A percentile compares a stretch with the other conserved stretches of the same genome.
Evolutionary conservation across 1,140 invertebrate species (phyloP).

Genomic region (Drosophila athabasca): DNA sequence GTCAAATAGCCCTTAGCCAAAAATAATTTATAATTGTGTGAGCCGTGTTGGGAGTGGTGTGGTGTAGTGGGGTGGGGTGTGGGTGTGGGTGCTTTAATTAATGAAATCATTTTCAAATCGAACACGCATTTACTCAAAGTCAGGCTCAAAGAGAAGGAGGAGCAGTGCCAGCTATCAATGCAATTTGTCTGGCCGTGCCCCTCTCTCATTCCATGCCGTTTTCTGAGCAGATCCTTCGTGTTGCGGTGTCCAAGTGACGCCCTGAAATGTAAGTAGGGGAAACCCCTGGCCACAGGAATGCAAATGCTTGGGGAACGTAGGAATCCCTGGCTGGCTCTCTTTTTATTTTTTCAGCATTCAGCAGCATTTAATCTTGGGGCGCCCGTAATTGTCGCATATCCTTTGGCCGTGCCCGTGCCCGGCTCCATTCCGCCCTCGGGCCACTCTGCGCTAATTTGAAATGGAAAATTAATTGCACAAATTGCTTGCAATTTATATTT

Average conservation of each 20-base stretch:
- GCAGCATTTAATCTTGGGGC: slow-evolving; percentile 47
- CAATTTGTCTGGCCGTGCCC: slow-evolving; percentile 43
- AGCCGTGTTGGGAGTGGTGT: background rate
- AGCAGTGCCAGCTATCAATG: slow-evolving; percentile 1
- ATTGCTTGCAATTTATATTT: slow-evolving; percentile 48
- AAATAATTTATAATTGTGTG: slow-evolving; percentile 28
- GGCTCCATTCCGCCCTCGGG: background rate
- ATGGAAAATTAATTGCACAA: slow-evolving; percentile 40
- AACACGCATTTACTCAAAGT: slow-evolving; percentile 72
- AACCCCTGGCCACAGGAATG: slow-evolving; percentile 25
- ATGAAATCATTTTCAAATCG: slow-evolving; percentile 76
- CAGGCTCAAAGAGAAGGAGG: background rate
- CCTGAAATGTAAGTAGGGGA: slow-evolving; percentile 25
- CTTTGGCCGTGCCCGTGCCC: slow-evolving; percentile 6
- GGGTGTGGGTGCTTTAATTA: slow-evolving; percentile 42
- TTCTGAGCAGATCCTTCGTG: background rate
- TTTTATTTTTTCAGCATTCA: slow-evolving; percentile 48
- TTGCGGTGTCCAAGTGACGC: slow-evolving; percentile 30
- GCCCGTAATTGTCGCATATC: slow-evolving; percentile 34
- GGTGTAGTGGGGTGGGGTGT: no score
- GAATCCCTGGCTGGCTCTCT: slow-evolving; percentile 34
- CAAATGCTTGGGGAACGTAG: slow-evolving; percentile 29
- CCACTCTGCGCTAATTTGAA: slow-evolving; percentile 31
- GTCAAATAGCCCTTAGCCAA: slow-evolving; percentile 25
- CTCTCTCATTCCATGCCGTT: slow-evolving; percentile 16